A percentile compares a stretch with the other conserved stretches of the same genome.
Evolutionary conservation across 1,140 invertebrate genomes (phyloP).

Genomic region (Conus ventricosus): DNA sequence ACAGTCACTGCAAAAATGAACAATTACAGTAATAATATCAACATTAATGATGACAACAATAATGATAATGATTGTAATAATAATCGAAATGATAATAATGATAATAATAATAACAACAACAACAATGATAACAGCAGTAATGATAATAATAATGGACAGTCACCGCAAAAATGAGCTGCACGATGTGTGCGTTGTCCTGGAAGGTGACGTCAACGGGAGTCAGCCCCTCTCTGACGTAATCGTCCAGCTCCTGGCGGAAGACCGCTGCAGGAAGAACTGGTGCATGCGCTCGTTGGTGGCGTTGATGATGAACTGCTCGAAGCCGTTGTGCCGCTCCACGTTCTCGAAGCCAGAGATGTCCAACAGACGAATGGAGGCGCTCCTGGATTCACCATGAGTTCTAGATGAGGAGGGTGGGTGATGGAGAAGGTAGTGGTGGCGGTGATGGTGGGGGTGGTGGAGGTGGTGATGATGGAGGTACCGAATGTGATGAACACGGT

Average conservation of each 20-base stretch:
- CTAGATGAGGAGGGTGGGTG: too few species aligned
- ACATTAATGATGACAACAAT: too few species aligned
- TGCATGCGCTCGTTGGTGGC: constrained; percentile 78
- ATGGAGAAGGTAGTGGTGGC: too few species aligned
- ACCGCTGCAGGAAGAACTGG: constrained; percentile 88
- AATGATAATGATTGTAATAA: too few species aligned
- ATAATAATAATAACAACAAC: neutral
- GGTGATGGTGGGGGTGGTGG: too few species aligned
- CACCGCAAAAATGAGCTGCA: constrained; percentile 53
- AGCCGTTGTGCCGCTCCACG: constrained; percentile 76
- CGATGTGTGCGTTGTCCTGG: constrained; percentile 81
- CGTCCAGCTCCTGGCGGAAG: constrained; percentile 85
- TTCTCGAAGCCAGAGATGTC: constrained; percentile 70
- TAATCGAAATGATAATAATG: too few species aligned
- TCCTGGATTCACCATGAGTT: neutral
- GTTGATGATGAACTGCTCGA: constrained; percentile 66
- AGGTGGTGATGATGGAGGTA: too few species aligned
- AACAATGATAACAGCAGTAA: neutral
- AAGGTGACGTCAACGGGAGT: constrained; percentile 82
- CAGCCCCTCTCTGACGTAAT: constrained; percentile 82
- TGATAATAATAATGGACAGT: neutral
- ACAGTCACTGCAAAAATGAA: constrained; percentile 50
- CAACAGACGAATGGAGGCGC: constrained; percentile 48
- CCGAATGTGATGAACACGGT: too few species aligned
- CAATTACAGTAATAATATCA: too few species aligned